Evolutionary conservation across 2,888 invertebrate species (phyloP), one percentile per base, ranked within the genome.

Genomic region (Hypena proboscidalis): DNA sequence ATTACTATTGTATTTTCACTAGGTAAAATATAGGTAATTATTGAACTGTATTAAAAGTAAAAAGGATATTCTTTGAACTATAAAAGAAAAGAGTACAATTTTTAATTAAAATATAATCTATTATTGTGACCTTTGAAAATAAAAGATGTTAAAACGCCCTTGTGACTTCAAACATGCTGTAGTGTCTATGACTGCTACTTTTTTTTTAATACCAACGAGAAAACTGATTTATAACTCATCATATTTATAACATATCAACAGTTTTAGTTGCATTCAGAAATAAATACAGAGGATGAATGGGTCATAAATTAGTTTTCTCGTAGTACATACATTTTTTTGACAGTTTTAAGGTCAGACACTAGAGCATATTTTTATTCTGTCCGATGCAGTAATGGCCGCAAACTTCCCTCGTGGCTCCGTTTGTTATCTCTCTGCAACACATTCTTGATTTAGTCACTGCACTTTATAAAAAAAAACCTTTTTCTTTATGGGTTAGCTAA

Each of bases 371-470:
- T 29, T 10, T 10, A 32, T 29, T 36, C 33, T 7, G 49, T 64
- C 64, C 66, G 67, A 67, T 66, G 67, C 48, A 58, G 52, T 27
- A 17, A 34, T 36, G 46, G 53, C 58, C 47, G 59, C 56, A 50
- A 48, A 35, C 51, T 45, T 49, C 36, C 17, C 49, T 36, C 48
- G 48, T 31, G 44, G 54, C 57, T 61, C 67, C 66, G 48, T 56
- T 9, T 27, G 53, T 47, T 17, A 29, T 23, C 59, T 49, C 43
- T 50, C 64, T 62, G 55, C 54, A 67, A 64, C 55, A 56, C 52
- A 48, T 44, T 49, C 46, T 43, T 36, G 15, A 35, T 15, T 32
- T 55, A 56, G 31, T 23, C 57, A 57, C 58, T 52, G 47, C 47
- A 59, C 56, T 58, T 27, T 21, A 19, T n/a, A 11, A 39, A 17